phyloP scores from a whole-genome alignment of 35 echinoderm and acorn worm genomes.

The Ophioderma brevispina region DNA sequence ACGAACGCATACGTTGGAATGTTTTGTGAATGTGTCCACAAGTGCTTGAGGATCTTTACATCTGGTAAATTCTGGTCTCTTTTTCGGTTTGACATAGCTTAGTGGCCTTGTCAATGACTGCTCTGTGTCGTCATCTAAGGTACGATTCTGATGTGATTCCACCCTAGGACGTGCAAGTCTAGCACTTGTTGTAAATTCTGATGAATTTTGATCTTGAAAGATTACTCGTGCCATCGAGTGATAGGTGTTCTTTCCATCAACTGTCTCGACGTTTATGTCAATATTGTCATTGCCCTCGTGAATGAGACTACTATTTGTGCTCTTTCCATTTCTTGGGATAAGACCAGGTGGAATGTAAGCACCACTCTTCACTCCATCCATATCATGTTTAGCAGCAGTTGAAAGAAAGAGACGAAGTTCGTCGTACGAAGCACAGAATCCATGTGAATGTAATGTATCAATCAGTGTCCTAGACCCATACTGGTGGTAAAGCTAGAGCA shows the following conservation, averaged over 20 bases:
- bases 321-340: neutral
- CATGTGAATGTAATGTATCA: conserved; percentile 22
- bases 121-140: neutral
- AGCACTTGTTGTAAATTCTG: neutral
- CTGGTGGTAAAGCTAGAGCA: neutral
- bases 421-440: conserved; percentile 21
- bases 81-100: neutral
- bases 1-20: neutral
- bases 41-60: neutral
- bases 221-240: conserved; percentile 30
- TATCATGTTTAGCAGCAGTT: neutral
- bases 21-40: neutral
- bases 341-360: neutral
- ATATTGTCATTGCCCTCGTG: conserved; percentile 29
- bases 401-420: neutral
- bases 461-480: conserved; percentile 5
- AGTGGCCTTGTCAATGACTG: neutral
- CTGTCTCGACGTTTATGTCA: conserved; percentile 18
- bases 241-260: conserved; percentile 39
- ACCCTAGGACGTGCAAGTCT: neutral
- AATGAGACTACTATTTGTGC: neutral
- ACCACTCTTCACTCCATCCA: neutral
- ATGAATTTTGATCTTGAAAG: conserved; percentile 3
- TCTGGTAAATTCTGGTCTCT: neutral
- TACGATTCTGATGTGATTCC: neutral